Evolutionary conservation across 2,888 invertebrate genomes (phyloP).

Genomic region (Nomada lathburiana): DNA sequence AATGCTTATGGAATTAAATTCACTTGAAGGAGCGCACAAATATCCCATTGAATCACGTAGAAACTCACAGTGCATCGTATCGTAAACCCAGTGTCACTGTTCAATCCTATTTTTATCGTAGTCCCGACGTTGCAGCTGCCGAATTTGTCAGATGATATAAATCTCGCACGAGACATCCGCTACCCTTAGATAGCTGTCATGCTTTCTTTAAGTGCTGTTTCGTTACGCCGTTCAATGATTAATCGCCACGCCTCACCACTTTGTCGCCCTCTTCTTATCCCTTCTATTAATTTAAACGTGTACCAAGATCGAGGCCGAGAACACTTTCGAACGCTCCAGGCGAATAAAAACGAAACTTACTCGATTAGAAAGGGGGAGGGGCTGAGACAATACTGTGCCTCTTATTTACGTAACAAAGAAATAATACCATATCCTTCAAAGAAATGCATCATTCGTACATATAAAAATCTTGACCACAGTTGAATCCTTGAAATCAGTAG

Average conservation of each 20-base stretch:
- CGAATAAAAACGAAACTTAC: neutral
- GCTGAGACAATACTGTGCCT: neutral
- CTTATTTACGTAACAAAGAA: neutral
- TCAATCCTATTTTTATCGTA: constrained; percentile 61
- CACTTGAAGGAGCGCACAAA: constrained; percentile 30
- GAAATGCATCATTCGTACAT: no score
- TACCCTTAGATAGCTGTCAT: neutral
- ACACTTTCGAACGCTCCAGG: neutral
- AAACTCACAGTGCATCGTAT: constrained; percentile 19
- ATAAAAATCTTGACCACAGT: no score
- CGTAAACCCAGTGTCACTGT: constrained; percentile 25
- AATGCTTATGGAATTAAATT: neutral
- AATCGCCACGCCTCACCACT: constrained; percentile 17
- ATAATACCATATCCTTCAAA: neutral
- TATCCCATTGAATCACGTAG: constrained; percentile 32
- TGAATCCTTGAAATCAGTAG: no score
- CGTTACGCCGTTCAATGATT: neutral
- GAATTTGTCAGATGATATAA: constrained; percentile 62
- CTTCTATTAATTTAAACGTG: neutral
- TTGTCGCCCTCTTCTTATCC: constrained; percentile 11
- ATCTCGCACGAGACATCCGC: constrained; percentile 36
- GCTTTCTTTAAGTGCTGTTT: constrained; percentile 31
- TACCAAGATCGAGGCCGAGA: neutral
- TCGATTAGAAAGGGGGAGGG: no score
- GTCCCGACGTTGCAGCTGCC: constrained; percentile 64